These are phyloP conservation scores for Chymomyza fuscimana DNA, from an alignment of 2,888 invertebrate genomes.

Conservation along the genomic window DNA sequence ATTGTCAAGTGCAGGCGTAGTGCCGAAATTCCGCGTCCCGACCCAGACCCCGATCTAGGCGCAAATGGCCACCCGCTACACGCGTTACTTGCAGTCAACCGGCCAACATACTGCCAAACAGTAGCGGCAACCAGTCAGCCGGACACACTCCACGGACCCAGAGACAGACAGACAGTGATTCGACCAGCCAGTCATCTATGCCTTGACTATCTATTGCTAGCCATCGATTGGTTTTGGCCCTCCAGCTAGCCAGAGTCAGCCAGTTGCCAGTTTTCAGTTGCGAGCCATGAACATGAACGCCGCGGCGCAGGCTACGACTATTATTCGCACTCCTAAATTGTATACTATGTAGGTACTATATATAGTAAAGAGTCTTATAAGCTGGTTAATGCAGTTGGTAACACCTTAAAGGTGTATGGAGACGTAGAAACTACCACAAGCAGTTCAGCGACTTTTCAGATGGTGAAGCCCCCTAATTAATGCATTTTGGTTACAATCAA, in stretches of 20 bases:
- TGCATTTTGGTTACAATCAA: no score
- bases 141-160: not conserved
- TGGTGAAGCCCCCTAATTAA: no score
- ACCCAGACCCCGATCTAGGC: not conserved
- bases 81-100: not conserved
- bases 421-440: no score
- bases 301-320: not conserved
- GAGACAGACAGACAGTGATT: not conserved
- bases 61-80: constrained; percentile 11
- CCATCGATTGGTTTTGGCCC: constrained; percentile 66
- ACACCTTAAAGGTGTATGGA: not conserved
- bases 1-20: constrained; percentile 64
- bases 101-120: not conserved
- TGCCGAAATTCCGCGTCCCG: constrained; percentile 1
- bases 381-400: not conserved
- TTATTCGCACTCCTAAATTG: not conserved
- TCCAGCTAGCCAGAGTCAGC: not conserved
- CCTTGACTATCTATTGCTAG: constrained; percentile 59
- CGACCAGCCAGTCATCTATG: not conserved
- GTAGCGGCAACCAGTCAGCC: not conserved
- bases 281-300: not conserved
- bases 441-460: no score
- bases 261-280: not conserved
- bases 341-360: not conserved
- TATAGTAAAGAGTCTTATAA: not conserved